Percentiles rank a stretch among this genome's conserved stretches.
Evolutionary conservation across 2,797 vertebrate genomes (phyloP).

Genomic region (Euphonia xanthogaster): DNA sequence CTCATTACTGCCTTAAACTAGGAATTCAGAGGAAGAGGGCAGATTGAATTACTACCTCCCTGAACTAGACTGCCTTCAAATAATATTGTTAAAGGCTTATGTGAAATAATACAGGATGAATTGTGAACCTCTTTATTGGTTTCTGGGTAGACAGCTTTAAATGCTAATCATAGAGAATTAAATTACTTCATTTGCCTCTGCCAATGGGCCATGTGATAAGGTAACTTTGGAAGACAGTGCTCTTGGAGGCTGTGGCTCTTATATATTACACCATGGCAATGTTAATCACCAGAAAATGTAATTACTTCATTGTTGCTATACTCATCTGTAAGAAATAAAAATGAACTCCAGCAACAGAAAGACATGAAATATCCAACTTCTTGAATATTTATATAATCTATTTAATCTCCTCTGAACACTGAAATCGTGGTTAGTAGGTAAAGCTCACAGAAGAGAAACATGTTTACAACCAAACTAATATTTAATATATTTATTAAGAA

Average conservation of each 20-base stretch:
- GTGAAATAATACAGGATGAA: conserved; percentile 39
- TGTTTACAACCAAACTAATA: background rate
- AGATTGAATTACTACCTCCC: conserved; percentile 18
- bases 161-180: conserved; percentile 58
- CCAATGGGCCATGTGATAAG: conserved; percentile 29
- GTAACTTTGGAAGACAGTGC: conserved; percentile 10
- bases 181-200: conserved; percentile 50
- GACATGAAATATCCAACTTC: background rate
- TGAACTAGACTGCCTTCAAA: background rate
- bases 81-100: conserved; percentile 24
- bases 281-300: conserved; percentile 53
- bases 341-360: conserved; percentile 7
- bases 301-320: conserved; percentile 45
- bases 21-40: background rate
- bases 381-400: background rate
- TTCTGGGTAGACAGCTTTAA: conserved; percentile 49
- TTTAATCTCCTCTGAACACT: background rate
- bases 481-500: background rate
- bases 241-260: conserved; percentile 2
- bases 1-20: background rate
- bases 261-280: background rate
- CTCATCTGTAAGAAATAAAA: conserved; percentile 50
- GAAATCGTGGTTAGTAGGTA: background rate
- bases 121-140: conserved; percentile 15
- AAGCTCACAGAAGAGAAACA: background rate